Percentiles rank a stretch among this genome's conserved stretches.
phyloP scores from a whole-genome alignment of 1,140 invertebrate genomes.

The Pseudomyrmex cubaensis region DNA sequence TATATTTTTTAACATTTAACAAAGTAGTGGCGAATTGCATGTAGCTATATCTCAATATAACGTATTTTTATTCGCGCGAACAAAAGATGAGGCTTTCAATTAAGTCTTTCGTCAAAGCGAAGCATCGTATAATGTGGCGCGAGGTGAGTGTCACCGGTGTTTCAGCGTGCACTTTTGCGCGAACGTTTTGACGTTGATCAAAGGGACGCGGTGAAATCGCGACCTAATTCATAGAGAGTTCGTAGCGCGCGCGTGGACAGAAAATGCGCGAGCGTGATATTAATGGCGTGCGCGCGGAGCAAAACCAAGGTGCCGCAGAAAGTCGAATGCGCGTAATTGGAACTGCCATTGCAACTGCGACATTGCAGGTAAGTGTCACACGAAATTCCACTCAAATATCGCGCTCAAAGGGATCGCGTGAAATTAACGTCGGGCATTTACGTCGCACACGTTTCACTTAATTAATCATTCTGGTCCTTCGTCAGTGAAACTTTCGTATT shows the following conservation, averaged over 20 bases:
- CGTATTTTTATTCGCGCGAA: conserved; percentile 19
- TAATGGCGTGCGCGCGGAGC: conserved; percentile 37
- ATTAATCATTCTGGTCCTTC: conserved; percentile 55
- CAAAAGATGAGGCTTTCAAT: conserved; percentile 7
- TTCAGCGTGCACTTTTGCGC: conserved; percentile 47
- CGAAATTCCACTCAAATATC: conserved; percentile 56
- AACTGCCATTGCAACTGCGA: conserved; percentile 52
- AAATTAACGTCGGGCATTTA: conserved; percentile 37
- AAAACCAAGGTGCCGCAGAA: conserved; percentile 48
- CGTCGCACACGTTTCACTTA: conserved; percentile 39
- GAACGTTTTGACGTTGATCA: conserved; percentile 46
- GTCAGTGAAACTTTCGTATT: conserved; percentile 10
- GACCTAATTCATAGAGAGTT: conserved; percentile 62
- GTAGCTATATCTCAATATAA: no score
- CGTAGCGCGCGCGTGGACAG: conserved; percentile 7
- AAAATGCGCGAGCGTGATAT: conserved; percentile 29
- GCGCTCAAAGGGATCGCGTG: conserved; percentile 55
- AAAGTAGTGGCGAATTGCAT: no score
- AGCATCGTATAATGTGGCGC: conserved; percentile 32
- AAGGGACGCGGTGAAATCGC: conserved; percentile 56
- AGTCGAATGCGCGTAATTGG: conserved; percentile 63
- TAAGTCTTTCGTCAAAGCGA: conserved; percentile 15
- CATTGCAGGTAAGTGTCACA: conserved; percentile 57
- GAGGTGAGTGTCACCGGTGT: conserved; percentile 25
- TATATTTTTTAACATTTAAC: no score